A percentile compares a stretch with the other conserved stretches of the same genome.
phyloP scores from a whole-genome alignment of 37 sponge, comb jelly and placozoan genomes.

The Crambe crambe region DNA sequence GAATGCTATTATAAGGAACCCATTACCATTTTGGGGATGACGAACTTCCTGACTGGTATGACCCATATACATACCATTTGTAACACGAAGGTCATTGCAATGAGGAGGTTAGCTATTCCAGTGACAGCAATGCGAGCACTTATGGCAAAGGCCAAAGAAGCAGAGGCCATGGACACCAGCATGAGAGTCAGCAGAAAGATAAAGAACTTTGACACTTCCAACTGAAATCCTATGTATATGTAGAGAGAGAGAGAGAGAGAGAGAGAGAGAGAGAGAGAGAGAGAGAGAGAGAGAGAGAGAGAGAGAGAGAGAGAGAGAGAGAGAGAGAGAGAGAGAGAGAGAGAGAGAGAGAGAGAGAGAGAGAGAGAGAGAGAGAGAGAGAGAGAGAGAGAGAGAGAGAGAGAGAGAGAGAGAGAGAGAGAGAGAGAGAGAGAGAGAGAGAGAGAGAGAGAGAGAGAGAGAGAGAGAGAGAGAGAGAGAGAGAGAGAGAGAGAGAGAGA shows the following conservation, averaged over 20 bases:
- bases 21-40: no score
- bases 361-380: background rate
- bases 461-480: background rate
- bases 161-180: conserved; percentile 49
- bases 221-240: conserved; percentile 44
- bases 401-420: background rate
- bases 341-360: background rate
- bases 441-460: conserved; percentile 5
- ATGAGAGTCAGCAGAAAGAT: conserved; percentile 66
- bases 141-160: conserved; percentile 52
- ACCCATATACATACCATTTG: no score
- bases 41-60: no score
- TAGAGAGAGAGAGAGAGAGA: background rate
- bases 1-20: no score
- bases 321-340: conserved; percentile 5
- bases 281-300: conserved; percentile 3
- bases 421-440: background rate
- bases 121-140: conserved; percentile 56
- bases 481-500: conserved; percentile 5
- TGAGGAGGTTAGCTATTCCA: conserved; percentile 58
- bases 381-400: conserved; percentile 4
- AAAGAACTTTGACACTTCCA: conserved; percentile 51
- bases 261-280: conserved; percentile 1
- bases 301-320: background rate
- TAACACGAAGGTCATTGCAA: conserved; percentile 62